Conservation (phyloP, 1,140 invertebrate genomes). For the Brachionus koreanus region DNA sequence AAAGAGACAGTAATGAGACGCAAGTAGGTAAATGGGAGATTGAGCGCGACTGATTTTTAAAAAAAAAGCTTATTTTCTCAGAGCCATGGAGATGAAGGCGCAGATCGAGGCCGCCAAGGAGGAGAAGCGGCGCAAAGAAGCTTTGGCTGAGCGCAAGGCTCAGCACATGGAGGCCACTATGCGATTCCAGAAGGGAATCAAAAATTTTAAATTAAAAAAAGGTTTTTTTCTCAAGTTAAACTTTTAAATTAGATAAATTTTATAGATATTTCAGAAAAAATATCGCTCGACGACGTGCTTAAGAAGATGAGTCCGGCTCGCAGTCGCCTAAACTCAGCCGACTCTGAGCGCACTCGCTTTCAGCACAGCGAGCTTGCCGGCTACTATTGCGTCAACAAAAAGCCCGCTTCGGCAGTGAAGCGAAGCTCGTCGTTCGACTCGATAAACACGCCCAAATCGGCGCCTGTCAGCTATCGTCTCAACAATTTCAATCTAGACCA, state of each 20-base stretch:
- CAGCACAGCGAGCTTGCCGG: neutral
- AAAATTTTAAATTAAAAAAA: conserved; percentile 36
- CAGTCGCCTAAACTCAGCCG: conserved; percentile 14
- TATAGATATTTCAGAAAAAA: neutral
- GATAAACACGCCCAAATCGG: neutral
- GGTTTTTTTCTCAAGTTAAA: neutral
- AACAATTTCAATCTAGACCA: conserved; percentile 18
- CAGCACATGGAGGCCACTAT: conserved; percentile 38
- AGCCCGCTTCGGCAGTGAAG: neutral
- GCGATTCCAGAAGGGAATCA: conserved; percentile 42
- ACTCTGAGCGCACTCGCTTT: neutral
- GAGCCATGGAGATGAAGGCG: conserved; percentile 44
- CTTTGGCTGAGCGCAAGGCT: conserved; percentile 20
- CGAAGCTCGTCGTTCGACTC: conserved; percentile 39
- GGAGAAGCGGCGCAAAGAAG: conserved; percentile 34
- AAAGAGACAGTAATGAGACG: conserved; percentile 6
- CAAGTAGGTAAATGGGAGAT: neutral
- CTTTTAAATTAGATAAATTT: neutral
- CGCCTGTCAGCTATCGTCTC: neutral
- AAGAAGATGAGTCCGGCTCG: neutral
- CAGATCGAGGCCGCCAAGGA: conserved; percentile 39
- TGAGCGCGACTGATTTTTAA: neutral
- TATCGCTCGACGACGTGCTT: neutral
- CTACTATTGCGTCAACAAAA: neutral
- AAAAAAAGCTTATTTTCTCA: neutral